phyloP scores from a whole-genome alignment of 2,113 vertebrate species.

The Aplodontia rufa region DNA sequence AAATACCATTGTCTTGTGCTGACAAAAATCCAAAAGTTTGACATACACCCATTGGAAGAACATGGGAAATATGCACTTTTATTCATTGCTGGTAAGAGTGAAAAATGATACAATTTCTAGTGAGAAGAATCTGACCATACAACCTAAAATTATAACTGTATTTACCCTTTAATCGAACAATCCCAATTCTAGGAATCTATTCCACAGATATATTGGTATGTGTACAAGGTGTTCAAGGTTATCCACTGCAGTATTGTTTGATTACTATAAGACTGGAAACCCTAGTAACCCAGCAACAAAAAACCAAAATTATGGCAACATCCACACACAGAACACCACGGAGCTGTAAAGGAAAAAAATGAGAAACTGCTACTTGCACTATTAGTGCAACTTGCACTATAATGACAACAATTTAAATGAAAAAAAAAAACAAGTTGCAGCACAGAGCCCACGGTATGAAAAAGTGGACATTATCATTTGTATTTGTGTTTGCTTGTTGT shows the following conservation, averaged over 20 bases:
- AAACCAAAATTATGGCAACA: background rate
- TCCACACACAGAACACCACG: background rate
- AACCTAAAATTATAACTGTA: slow-evolving; percentile 10
- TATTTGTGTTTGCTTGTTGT: slow-evolving; percentile 6
- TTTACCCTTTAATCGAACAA: slow-evolving; percentile 16
- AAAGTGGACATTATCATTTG: background rate
- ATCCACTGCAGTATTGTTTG: background rate
- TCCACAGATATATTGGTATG: background rate
- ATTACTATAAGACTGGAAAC: background rate
- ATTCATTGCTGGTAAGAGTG: background rate
- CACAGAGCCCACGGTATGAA: background rate
- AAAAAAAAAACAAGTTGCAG: background rate
- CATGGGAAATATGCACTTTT: background rate
- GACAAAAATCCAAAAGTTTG: slow-evolving; percentile 36
- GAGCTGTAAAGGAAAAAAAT: background rate
- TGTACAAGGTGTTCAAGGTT: background rate
- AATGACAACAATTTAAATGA: background rate
- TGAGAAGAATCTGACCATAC: slow-evolving; percentile 17
- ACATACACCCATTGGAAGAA: background rate
- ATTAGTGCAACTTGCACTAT: background rate
- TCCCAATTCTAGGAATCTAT: background rate
- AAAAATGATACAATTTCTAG: background rate
- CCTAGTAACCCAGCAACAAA: background rate
- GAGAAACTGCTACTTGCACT: background rate
- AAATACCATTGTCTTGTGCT: background rate